Conservation (phyloP, 2,113 vertebrate species). For the Prunella himalayana region DNA sequence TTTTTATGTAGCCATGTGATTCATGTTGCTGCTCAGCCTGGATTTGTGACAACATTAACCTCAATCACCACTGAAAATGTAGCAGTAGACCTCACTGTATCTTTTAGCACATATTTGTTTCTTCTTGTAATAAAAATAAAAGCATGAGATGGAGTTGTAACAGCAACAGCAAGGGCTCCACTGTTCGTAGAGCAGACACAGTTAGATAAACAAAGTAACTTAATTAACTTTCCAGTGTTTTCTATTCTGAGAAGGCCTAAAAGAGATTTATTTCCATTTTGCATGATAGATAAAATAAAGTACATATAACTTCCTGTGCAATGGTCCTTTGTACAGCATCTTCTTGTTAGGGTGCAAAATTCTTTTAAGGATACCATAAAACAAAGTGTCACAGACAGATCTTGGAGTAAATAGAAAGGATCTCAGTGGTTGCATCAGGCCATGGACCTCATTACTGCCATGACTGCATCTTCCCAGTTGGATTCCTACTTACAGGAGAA, state of each 20-base stretch:
- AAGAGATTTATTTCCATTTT: background rate
- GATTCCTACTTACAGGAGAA: background rate
- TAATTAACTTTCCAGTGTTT: background rate
- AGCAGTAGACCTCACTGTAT: background rate
- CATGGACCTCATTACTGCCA: background rate
- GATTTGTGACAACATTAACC: background rate
- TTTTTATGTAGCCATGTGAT: background rate
- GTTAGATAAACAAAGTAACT: background rate
- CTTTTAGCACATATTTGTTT: background rate
- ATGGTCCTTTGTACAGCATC: background rate
- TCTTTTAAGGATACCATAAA: background rate
- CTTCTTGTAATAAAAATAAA: background rate
- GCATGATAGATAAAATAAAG: background rate
- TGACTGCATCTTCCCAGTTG: background rate
- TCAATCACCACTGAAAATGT: background rate
- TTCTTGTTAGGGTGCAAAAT: rapidly evolving
- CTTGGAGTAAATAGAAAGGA: background rate
- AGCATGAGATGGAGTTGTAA: background rate
- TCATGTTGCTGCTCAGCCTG: background rate
- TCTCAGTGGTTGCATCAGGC: background rate
- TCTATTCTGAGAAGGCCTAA: background rate
- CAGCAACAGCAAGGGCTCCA: background rate
- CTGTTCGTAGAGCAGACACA: background rate
- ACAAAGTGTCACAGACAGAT: background rate
- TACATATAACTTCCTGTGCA: background rate